Evolutionary conservation across 1,140 invertebrate species (phyloP).

Genomic region (Eufriesea mexicana): DNA sequence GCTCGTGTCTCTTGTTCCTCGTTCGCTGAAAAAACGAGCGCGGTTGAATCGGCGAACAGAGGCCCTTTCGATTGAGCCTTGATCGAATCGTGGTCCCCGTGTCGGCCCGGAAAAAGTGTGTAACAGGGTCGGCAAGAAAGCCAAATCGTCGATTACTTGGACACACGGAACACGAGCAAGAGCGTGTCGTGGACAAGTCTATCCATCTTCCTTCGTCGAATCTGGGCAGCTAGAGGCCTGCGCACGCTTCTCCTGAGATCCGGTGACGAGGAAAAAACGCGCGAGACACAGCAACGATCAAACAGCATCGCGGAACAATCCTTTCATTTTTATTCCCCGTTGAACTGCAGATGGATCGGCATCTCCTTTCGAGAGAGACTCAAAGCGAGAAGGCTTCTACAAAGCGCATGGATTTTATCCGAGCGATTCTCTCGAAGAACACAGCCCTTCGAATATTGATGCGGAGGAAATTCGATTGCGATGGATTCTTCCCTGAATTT

Average conservation of each 20-base stretch:
- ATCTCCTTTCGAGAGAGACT: background rate
- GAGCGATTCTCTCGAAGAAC: background rate
- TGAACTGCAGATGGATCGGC: conserved; percentile 6
- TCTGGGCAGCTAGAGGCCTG: conserved; percentile 40
- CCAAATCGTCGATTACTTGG: background rate
- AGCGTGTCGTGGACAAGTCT: conserved; percentile 59
- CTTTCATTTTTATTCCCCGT: conserved; percentile 40
- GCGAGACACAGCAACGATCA: conserved; percentile 34
- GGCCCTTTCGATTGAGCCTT: conserved; percentile 16
- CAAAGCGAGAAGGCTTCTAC: conserved; percentile 6
- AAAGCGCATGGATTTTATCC: conserved; percentile 23
- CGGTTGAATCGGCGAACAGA: background rate
- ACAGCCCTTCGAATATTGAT: conserved; percentile 10
- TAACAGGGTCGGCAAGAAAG: background rate
- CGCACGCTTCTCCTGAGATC: background rate
- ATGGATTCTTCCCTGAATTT: background rate
- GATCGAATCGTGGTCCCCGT: background rate
- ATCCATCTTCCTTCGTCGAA: conserved; percentile 63
- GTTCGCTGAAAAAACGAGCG: background rate
- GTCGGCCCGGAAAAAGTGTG: conserved; percentile 6
- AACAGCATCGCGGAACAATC: conserved; percentile 41
- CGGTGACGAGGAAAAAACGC: background rate
- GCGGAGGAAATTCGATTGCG: conserved; percentile 3
- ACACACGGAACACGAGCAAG: conserved; percentile 20
- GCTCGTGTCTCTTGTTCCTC: background rate